Evolutionary conservation across 2,888 invertebrate species (phyloP).

Genomic region (Napeogenes sylphis): DNA sequence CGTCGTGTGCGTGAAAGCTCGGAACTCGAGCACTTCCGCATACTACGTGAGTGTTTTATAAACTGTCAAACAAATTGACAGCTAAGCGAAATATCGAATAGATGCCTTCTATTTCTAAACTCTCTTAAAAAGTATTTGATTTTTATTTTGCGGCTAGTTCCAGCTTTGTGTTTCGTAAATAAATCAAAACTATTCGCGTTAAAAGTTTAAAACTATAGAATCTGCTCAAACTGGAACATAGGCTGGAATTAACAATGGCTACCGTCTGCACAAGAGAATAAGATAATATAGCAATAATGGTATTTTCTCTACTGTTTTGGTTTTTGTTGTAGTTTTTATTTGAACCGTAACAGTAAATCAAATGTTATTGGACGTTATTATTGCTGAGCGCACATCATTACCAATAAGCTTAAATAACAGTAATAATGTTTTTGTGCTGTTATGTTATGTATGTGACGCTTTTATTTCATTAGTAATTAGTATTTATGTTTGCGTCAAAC

Average conservation of each 20-base stretch:
- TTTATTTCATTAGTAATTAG: neutral
- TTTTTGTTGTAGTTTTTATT: too few species aligned
- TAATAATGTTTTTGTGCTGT: too few species aligned
- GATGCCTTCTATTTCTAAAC: slow-evolving; percentile 14
- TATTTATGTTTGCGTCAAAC: neutral
- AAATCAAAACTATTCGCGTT: slow-evolving; percentile 16
- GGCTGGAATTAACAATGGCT: slow-evolving; percentile 25
- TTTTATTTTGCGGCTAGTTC: slow-evolving; percentile 20
- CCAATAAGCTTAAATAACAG: too few species aligned
- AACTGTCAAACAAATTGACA: slow-evolving; percentile 22
- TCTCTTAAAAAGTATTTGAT: slow-evolving; percentile 22
- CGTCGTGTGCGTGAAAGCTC: too few species aligned
- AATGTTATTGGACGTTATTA: too few species aligned
- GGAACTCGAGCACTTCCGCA: slow-evolving; percentile 10
- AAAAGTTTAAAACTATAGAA: slow-evolving; percentile 27
- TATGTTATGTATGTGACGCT: too few species aligned
- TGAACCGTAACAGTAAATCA: too few species aligned
- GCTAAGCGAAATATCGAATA: slow-evolving; percentile 19
- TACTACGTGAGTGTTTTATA: slow-evolving; percentile 30
- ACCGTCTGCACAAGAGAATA: slow-evolving; percentile 10
- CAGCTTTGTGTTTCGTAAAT: slow-evolving; percentile 15
- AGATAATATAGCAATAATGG: too few species aligned
- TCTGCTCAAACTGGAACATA: slow-evolving; percentile 23
- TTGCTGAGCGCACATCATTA: too few species aligned
- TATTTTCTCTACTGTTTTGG: too few species aligned